Base-by-base conservation (phyloP, 1,140 invertebrate species). In the Drosophila rufa region DNA sequence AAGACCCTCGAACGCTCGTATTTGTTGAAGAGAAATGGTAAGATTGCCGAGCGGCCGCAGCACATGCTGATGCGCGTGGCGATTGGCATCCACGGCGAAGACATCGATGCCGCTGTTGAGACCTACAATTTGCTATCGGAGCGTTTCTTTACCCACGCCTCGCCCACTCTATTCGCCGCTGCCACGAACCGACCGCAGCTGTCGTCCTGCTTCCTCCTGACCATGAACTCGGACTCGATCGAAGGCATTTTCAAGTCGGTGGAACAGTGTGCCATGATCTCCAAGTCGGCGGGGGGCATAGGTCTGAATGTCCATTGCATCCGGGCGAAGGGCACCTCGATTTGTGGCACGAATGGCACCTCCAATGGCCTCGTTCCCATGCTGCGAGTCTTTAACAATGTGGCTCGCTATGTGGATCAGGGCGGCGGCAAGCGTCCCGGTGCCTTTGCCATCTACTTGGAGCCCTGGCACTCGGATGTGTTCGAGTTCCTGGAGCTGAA, bases 21-120 rank as follows among this genome's bases (percentile, higher is more conserved):
- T 93, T 94, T 99, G 55, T 93, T 99, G 22, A 99, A 98, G 93
- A 98, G 99, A 58, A 95, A 98, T 93, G 96, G 96, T 0, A 99
- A 99, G 95, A 96, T 99, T 51, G 98, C 96, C 6, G 99, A 99
- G 93, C 94, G 99, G 46, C 99, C 99, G 0, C 99, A 99, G 90
- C 98, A 99, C 71, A 98, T 99, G 98, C 93, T 99, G 50, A 99
- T 99, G 99, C 94, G 99, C 90, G 99, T 99, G 14, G 94, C 99
- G 25, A 96, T 99, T 71, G 99, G 98, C 15, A 99, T 99, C 84
- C 99, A 99, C 93, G 96, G 96, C 12, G 96, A 98, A 76, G 97
- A 99, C 91, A 97, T 99, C 62, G 97, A 99, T 79, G 94, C 95
- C 30, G 98, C 96, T 25, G 98, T 99, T 80, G 97, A 99, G 94